Base-by-base conservation (phyloP, 2,888 invertebrate species). In the Iselma pallidipennis region DNA sequence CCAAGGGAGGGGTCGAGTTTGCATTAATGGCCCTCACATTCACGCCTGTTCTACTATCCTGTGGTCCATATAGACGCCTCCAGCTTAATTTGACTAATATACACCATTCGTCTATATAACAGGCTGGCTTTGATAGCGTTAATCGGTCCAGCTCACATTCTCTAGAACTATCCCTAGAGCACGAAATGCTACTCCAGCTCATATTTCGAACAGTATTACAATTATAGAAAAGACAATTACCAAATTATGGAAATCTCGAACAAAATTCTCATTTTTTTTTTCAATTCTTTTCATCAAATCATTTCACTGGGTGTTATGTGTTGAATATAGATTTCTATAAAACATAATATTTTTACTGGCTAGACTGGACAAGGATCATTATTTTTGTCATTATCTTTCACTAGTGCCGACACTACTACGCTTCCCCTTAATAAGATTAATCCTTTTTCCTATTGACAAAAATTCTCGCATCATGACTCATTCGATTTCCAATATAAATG, bases 401-500 rank as follows among this genome's bases (percentile, higher is more conserved):
- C 28, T 28, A 5, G 28, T 4, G 7, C 28, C 9, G 7, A 28
- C 9, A 5, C 4, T 28, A 6, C 1, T 28, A 28, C 25, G 21
- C 16, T 26, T 23, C 56, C 60, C 55, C 49, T 29, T 54, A 54
- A 58, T 60, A 50, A 58, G 57, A 61, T 61, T 58, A 61, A 61
- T 61, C 61, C 62, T 33, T 48, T 48, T 7, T 33, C 12, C 25
- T 26, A 45, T 26, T 14, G 55, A 6, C 33, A 14, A 54, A 23
- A 52, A 57, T 59, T 59, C 57, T 33, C 61, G n/a, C 55, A 21
- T 42, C 63, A 50, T 67, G 67, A 72, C 63, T 68, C 69, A 74
- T 66, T 66, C 67, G 49, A 62, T 69, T 68, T 69, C 63, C 69
- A 68, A 74, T 74, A 75, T 75, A 75, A 75, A 75, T 76, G 72